These are phyloP conservation scores for Nasonovia ribisnigri DNA, from an alignment of 2,888 invertebrate genomes.

Conservation along the genomic window DNA sequence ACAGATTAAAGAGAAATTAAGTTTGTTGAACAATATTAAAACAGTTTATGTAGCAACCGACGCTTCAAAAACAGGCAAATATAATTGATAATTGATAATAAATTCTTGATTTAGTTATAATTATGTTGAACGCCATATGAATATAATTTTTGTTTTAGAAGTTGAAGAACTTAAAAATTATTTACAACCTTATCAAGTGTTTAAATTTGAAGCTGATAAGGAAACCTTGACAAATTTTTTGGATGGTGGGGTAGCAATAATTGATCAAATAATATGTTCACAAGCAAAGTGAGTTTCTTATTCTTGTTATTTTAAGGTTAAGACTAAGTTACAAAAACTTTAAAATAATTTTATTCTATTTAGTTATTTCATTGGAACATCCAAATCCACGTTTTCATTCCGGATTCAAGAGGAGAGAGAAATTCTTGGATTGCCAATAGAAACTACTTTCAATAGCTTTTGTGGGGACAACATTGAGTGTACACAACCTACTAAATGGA, in stretches of 20 bases:
- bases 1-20: constrained; percentile 78
- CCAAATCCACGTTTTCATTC: constrained; percentile 95
- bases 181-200: constrained; percentile 71
- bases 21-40: constrained; percentile 73
- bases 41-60: constrained; percentile 89
- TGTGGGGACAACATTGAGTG: constrained; percentile 79
- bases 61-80: constrained; percentile 75
- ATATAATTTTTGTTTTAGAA: constrained; percentile 71
- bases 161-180: constrained; percentile 72
- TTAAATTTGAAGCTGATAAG: constrained; percentile 68
- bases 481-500: constrained; percentile 83
- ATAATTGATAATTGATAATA: too few species aligned
- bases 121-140: not conserved
- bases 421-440: constrained; percentile 86
- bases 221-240: constrained; percentile 72
- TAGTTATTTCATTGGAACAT: constrained; percentile 88
- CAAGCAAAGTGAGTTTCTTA: constrained; percentile 76
- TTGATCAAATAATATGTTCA: constrained; percentile 96
- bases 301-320: constrained; percentile 68
- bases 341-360: constrained; percentile 24
- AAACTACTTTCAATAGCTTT: constrained; percentile 89
- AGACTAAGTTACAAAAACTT: constrained; percentile 24
- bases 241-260: constrained; percentile 91
- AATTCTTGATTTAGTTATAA: not conserved
- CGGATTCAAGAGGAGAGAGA: constrained; percentile 98